Conservation (phyloP, 2,113 vertebrate species). For the Hystrix cristata region DNA sequence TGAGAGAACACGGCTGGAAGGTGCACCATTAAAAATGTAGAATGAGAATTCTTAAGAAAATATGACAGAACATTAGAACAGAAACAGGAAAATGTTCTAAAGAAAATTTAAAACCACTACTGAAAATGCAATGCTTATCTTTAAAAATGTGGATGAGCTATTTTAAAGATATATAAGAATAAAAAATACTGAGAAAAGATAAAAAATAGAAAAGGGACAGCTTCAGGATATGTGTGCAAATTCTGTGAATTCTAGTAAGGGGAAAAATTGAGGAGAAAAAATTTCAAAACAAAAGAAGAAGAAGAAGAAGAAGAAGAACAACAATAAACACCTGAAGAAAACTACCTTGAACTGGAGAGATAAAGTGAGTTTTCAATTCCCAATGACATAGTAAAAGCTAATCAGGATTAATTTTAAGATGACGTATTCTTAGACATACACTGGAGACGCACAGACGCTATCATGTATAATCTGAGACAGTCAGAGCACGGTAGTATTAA, state of each 20-base stretch:
- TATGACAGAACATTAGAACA: background rate
- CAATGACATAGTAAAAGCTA: background rate
- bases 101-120: background rate
- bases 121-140: background rate
- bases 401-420: background rate
- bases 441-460: background rate
- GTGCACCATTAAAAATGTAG: background rate
- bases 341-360: background rate
- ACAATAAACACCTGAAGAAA: slow-evolving; percentile 30
- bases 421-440: background rate
- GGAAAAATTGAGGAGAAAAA: background rate
- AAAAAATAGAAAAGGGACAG: background rate
- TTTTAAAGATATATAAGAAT: slow-evolving; percentile 34
- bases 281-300: background rate
- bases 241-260: background rate
- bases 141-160: background rate
- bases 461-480: background rate
- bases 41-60: background rate
- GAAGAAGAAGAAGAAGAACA: too few relatives aligned
- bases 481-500: background rate
- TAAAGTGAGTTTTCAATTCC: background rate
- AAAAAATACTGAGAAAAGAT: background rate
- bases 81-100: background rate
- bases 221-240: background rate
- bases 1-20: background rate